phyloP scores from a whole-genome alignment of 2,113 vertebrate species.

The Willisornis vidua region DNA sequence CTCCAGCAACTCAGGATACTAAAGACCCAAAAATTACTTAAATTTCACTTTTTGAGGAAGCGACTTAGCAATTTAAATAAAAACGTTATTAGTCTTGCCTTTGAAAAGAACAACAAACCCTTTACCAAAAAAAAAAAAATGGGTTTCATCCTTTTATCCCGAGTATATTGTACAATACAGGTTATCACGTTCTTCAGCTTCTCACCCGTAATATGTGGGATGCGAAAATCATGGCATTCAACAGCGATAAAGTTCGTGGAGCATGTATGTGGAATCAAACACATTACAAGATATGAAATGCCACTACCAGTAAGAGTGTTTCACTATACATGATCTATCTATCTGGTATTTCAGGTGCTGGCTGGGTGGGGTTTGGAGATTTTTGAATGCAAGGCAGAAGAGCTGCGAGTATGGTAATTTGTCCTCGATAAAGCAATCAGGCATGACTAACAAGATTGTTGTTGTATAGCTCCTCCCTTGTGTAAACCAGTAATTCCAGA shows the following conservation, averaged over 20 bases:
- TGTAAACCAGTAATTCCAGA: neutral
- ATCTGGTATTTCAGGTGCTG: neutral
- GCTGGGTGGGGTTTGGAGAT: neutral
- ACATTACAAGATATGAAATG: neutral
- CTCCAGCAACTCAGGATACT: neutral
- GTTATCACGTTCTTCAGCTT: neutral
- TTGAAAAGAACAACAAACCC: neutral
- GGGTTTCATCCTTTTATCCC: neutral
- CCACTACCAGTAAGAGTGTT: neutral
- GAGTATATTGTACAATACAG: neutral
- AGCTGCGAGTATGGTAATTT: neutral
- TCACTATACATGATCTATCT: neutral
- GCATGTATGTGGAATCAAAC: neutral
- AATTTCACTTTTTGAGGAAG: neutral
- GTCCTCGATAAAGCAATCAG: neutral
- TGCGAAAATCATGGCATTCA: fast-evolving
- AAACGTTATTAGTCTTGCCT: neutral
- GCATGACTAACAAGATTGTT: neutral
- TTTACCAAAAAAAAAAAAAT: neutral
- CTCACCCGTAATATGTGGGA: neutral
- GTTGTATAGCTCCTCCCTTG: neutral
- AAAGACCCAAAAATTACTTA: neutral
- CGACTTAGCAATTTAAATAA: neutral
- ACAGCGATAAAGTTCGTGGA: neutral
- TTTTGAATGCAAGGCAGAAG: neutral